Base-by-base conservation (phyloP, 2,797 vertebrate genomes). In the Austrolebias charrua region DNA sequence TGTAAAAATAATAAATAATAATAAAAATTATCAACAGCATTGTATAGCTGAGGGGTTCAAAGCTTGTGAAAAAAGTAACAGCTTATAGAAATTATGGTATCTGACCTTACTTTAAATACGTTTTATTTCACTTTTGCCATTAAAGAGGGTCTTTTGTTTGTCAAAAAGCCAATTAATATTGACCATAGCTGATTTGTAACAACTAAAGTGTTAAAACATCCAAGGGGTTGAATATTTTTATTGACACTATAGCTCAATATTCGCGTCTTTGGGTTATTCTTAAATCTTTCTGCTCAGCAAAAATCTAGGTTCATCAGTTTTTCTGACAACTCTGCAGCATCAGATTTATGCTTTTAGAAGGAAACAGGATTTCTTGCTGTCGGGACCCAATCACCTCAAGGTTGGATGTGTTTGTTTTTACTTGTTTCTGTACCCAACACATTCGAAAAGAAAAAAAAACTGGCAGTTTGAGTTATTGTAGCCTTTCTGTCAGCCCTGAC, bases 401-500 rank as follows among this genome's bases (percentile, higher is more conserved):
- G 47, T 62, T 57, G 38, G 43, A 47, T 8, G 16, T 43, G 45
- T 42, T 55, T 19, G 35, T 18, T 35, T 16, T 58, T 43, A 44
- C 38, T 55, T 50, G 55, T 44, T 44, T 55, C 19, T 44, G 45
- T 13, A 33, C 3, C 9, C 54, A 24, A 38, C 47, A 24, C 40
- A 20, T 57, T 44, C 56, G 20, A 38, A 38, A 35, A 35, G 9
- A 9, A 35, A 35, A 9, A 38, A 38, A 10, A 40, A 55, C 19
- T 45, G 35, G 38, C 24, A 20, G 50, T 51, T 13, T 55, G 20
- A 51, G 62, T 45, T 35, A 16, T 10, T 18, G 24, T 50, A 19
- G 29, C 29, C 5, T 40, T 40, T 45, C 40, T 71, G 47, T 51
- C 40, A 52, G 55, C 48, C 18, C 46, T 40, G 57, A 48, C 46